Conservation (phyloP, 2,797 vertebrate species). For the Oophaga sylvatica region DNA sequence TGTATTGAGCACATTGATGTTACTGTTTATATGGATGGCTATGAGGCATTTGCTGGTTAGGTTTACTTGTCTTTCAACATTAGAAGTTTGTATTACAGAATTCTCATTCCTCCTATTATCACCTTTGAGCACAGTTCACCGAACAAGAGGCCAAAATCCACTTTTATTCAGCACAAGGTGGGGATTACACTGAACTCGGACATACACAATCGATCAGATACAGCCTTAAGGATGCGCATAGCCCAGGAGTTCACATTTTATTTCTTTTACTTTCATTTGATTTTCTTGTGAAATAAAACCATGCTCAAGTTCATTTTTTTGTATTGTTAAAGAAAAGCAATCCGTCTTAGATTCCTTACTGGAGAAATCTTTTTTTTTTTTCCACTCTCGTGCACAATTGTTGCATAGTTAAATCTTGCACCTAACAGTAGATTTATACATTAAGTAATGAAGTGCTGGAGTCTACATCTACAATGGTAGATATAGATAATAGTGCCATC, state of each 20-base stretch:
- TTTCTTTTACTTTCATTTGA: not conserved
- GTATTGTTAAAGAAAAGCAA: not conserved
- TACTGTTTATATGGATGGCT: no score
- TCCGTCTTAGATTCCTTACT: not conserved
- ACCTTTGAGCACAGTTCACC: slow-evolving; percentile 1
- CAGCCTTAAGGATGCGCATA: slow-evolving; percentile 18
- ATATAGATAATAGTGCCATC: not conserved
- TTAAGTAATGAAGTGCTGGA: not conserved
- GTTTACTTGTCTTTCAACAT: not conserved
- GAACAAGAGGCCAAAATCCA: slow-evolving; percentile 11
- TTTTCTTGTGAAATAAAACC: slow-evolving; percentile 16
- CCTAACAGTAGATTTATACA: not conserved
- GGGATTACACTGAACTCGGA: slow-evolving; percentile 2
- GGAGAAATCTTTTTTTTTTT: not conserved
- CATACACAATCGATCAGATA: slow-evolving; percentile 3
- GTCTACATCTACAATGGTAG: not conserved
- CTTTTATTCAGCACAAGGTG: slow-evolving; percentile 14
- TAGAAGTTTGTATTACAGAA: slow-evolving; percentile 15
- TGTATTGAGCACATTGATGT: no score
- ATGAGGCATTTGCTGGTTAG: no score
- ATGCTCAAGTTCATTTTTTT: not conserved
- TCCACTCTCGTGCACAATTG: not conserved
- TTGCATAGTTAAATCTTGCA: not conserved
- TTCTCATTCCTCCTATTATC: slow-evolving; percentile 18
- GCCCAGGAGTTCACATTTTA: not conserved